These are phyloP conservation scores for Epizoanthus rinbou DNA, from an alignment of 92 coral and sea anemone species.

Conservation along the genomic window DNA sequence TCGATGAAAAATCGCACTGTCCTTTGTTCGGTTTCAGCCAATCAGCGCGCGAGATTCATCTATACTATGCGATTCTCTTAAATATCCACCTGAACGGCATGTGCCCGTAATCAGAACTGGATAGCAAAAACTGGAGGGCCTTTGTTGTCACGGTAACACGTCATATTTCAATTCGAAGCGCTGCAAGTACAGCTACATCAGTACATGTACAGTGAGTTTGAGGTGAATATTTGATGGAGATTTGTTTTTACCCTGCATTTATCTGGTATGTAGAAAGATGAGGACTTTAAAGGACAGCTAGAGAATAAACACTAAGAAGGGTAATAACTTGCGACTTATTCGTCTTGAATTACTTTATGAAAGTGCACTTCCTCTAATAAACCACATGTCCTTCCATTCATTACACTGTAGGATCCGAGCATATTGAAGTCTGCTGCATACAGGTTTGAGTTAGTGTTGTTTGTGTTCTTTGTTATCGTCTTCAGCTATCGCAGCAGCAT, in stretches of 20 bases:
- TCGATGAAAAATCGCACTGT: no score
- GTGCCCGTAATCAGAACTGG: no score
- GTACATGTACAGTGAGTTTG: constrained; percentile 7
- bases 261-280: constrained; percentile 5
- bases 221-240: constrained; percentile 1
- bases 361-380: constrained; percentile 19
- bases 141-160: no score
- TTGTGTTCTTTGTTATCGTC: constrained; percentile 7
- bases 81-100: no score
- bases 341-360: constrained; percentile 13
- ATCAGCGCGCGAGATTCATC: no score
- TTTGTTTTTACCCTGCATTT: constrained; percentile 7
- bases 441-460: constrained; percentile 8
- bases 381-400: constrained; percentile 9
- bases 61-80: no score
- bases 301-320: constrained; percentile 13
- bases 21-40: no score
- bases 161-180: no score
- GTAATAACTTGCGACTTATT: constrained; percentile 3
- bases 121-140: no score
- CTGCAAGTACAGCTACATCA: no score
- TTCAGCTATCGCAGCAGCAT: neutral
- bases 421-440: constrained; percentile 8
- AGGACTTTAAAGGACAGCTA: constrained; percentile 6
- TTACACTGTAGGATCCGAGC: constrained; percentile 10